These are phyloP conservation scores for Halichoerus grypus DNA, from an alignment of 2,113 vertebrate genomes.

Conservation along the genomic window DNA sequence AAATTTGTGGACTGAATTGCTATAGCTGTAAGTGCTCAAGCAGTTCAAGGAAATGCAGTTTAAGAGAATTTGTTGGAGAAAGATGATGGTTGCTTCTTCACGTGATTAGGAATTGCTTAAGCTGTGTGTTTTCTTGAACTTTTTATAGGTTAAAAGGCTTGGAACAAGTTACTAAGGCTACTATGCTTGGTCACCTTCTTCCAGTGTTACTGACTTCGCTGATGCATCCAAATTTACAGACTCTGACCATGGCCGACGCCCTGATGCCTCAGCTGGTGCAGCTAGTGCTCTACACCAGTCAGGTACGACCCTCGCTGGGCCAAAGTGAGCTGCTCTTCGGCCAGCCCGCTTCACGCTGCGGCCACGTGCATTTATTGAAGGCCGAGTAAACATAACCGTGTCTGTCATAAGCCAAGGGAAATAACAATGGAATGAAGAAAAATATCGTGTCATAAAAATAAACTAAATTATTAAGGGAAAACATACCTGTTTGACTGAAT, in stretches of 20 bases:
- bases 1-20: background rate
- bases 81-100: background rate
- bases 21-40: background rate
- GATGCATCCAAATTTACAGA: conserved; percentile 99
- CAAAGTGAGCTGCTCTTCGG: fast-evolving
- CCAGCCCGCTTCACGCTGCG: fast-evolving
- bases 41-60: background rate
- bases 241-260: conserved; percentile 95
- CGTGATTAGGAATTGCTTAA: background rate
- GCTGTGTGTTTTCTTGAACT: conserved; percentile 54
- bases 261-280: conserved; percentile 99
- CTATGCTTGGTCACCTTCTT: conserved; percentile 97
- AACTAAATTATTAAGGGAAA: background rate
- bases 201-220: conserved; percentile 96
- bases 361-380: background rate
- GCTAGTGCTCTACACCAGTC: conserved; percentile 98
- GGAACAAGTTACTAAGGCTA: conserved; percentile 98
- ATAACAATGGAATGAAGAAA: background rate
- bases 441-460: background rate
- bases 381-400: background rate
- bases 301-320: conserved; percentile 86
- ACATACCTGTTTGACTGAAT: conserved; percentile 27
- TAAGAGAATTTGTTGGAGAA: conserved; percentile 1
- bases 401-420: background rate
- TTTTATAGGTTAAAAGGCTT: conserved; percentile 95